Evolutionary conservation across 1,140 invertebrate species (phyloP), one percentile per base, ranked within the genome.

Genomic region (Coelopa frigida): DNA sequence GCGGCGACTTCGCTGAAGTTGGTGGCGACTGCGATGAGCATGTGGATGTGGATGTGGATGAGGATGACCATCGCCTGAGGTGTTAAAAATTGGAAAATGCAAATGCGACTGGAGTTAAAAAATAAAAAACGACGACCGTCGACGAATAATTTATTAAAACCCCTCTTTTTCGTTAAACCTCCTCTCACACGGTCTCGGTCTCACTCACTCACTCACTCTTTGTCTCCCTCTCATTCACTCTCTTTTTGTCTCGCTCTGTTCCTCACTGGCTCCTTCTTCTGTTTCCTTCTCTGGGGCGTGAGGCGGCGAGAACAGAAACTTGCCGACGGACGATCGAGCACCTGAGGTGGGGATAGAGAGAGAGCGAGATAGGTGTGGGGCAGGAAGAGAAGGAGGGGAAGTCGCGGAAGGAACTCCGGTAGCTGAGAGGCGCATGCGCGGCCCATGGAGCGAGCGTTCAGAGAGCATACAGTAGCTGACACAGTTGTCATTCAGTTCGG

Each of bases 11-110:
- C n/a, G n/a, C n/a, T n/a, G n/a, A n/a, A n/a, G n/a, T n/a, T n/a
- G n/a, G n/a, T n/a, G n/a, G n/a, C n/a, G n/a, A n/a, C n/a, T n/a
- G n/a, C n/a, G n/a, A n/a, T n/a, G n/a, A n/a, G n/a, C n/a, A n/a
- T n/a, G n/a, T n/a, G n/a, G n/a, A n/a, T n/a, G n/a, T n/a, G n/a
- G n/a, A n/a, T n/a, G n/a, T n/a, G n/a, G n/a, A n/a, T n/a, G n/a
- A n/a, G n/a, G n/a, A n/a, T 58, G 61, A 66, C 65, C 59, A 66
- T 56, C 62, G 58, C 62, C 57, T 57, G 53, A 62, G 62, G 59
- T 65, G 59, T 59, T 61, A 57, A 61, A 57, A 56, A 62, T 66
- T 59, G 62, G 56, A 56, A 59, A 62, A 66, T 66, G 62, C 51
- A 62, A 66, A 66, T 62, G 49, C 41, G 6, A 55, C 44, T 55